Base-by-base conservation (phyloP, 1,140 invertebrate genomes). In the Oryctes rhinoceros region DNA sequence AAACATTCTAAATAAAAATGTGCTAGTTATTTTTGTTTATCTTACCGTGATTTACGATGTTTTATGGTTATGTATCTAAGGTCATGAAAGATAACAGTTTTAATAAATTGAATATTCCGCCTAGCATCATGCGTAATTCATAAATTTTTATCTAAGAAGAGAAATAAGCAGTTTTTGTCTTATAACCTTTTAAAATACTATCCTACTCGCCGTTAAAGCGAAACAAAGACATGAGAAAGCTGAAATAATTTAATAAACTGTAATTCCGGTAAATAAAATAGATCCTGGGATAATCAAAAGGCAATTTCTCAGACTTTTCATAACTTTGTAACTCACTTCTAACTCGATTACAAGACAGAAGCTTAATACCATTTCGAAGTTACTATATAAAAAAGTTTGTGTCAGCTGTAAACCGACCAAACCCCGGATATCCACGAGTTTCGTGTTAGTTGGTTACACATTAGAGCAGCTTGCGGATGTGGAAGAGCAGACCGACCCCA, bases 321-420 rank as follows among this genome's bases (percentile, higher is more conserved):
- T 49, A 76, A 76, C 75, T 47, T 76, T 49, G 75, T 49, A 76
- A 76, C 39, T 76, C 18, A 76, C 39, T 76, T 76, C 47, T 76
- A 76, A 76, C 37, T 76, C 37, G 37, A 76, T 76, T 76, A 76
- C 75, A 76, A 49, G 9, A 37, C 20, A 48, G 13, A 47, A 37
- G 10, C 75, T 76, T 76, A 76, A 76, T 49, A 49, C 44, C 37
- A 76, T 76, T 76, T 48, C 37, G 20, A 76, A 76, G n/a, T 76
- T 76, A 49, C 75, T 37, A 49, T 44, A 47, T n/a, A 47, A 76
- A 74, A 44, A 76, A 76, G 75, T 76, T 76, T 18, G 75, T 76
- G 62, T 71, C 75, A 76, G 47, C 75, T 76, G 75, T 20, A 49
- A 13, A 37, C 15, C 65, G 65, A 71, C 65, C 65, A 37, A 71